Evolutionary conservation across 2,888 invertebrate genomes (phyloP).

Genomic region (Stictocephala bisonia): DNA sequence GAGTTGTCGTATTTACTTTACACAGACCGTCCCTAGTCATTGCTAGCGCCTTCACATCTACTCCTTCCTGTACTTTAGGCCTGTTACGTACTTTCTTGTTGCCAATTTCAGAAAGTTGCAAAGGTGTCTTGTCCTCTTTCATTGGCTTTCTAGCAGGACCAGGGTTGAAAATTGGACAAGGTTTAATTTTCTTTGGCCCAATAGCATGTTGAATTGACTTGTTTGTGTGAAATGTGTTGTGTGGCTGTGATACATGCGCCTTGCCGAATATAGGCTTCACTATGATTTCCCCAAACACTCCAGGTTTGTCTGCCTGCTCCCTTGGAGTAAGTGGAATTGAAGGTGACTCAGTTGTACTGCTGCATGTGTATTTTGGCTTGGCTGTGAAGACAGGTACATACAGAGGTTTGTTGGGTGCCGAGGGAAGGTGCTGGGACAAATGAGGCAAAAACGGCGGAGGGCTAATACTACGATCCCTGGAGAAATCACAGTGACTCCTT

Average conservation of each 20-base stretch:
- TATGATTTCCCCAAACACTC: neutral
- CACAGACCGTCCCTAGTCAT: conserved; percentile 40
- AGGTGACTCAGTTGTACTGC: neutral
- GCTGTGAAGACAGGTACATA: conserved; percentile 24
- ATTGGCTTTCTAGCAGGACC: too few species aligned
- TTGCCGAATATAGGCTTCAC: conserved; percentile 16
- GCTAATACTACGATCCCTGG: conserved; percentile 1
- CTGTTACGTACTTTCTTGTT: conserved; percentile 36
- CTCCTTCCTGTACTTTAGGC: conserved; percentile 41
- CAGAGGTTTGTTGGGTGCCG: neutral
- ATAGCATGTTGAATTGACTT: too few species aligned
- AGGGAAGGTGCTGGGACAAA: neutral
- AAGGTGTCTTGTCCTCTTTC: too few species aligned
- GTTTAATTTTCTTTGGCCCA: too few species aligned
- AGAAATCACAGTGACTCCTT: too few species aligned
- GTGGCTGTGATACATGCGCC: too few species aligned
- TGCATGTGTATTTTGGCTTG: neutral
- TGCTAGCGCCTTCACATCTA: conserved; percentile 34
- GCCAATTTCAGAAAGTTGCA: too few species aligned
- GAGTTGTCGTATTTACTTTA: conserved; percentile 45
- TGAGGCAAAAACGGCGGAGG: conserved; percentile 35
- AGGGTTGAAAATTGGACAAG: too few species aligned
- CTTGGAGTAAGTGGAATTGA: too few species aligned
- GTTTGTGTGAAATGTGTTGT: too few species aligned
- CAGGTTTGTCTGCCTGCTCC: too few species aligned